These are phyloP conservation scores for Andrena minutula DNA, from an alignment of 2,888 invertebrate genomes.

Conservation along the genomic window DNA sequence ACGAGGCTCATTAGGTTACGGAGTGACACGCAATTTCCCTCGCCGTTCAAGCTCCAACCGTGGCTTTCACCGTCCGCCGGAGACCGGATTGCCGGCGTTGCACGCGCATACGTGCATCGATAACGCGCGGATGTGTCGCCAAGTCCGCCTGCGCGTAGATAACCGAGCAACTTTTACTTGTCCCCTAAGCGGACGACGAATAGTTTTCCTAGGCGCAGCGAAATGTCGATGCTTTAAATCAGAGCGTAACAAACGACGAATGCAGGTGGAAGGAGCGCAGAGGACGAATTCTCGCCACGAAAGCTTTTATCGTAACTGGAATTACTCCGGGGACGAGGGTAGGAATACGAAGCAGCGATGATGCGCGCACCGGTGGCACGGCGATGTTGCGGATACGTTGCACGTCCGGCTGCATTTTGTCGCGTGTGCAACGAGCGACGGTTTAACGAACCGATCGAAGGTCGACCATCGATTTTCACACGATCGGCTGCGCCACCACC, in stretches of 20 bases:
- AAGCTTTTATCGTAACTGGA: slow-evolving; percentile 54
- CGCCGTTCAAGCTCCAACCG: slow-evolving; percentile 43
- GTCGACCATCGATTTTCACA: slow-evolving; percentile 69
- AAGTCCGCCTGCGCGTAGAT: slow-evolving; percentile 8
- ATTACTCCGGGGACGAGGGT: slow-evolving; percentile 52
- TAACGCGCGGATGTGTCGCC: slow-evolving; percentile 38
- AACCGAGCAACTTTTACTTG: background rate
- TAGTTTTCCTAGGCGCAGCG: too few relatives aligned
- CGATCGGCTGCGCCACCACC: slow-evolving; percentile 50
- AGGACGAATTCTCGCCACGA: slow-evolving; percentile 9
- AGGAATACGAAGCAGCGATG: slow-evolving; percentile 50
- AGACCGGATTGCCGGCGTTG: slow-evolving; percentile 22
- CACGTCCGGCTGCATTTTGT: slow-evolving; percentile 68
- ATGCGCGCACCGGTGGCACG: slow-evolving; percentile 33
- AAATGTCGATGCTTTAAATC: too few relatives aligned
- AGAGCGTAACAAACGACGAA: background rate
- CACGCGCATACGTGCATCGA: slow-evolving; percentile 25
- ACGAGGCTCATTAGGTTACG: slow-evolving; percentile 40
- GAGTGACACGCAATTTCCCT: slow-evolving; percentile 55
- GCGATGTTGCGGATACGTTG: slow-evolving; percentile 56
- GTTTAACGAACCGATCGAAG: slow-evolving; percentile 73
- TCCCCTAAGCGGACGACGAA: background rate
- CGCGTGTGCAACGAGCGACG: slow-evolving; percentile 45
- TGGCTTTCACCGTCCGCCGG: slow-evolving; percentile 53
- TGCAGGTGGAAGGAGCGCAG: background rate